These are phyloP conservation scores for Peromyscus aztecus DNA, from an alignment of 2,797 vertebrate genomes.

Conservation along the genomic window DNA sequence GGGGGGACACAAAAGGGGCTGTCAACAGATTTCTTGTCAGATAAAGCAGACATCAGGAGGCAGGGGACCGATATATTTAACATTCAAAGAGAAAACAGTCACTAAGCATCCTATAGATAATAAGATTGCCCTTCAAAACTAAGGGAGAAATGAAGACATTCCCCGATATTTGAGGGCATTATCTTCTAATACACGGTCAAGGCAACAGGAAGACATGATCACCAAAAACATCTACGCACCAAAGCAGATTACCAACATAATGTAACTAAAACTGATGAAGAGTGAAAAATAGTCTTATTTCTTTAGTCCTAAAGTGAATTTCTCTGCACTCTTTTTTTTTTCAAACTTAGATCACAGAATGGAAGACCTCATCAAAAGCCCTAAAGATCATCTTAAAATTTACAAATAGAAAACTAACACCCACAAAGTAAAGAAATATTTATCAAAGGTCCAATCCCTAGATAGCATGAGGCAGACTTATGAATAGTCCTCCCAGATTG, in stretches of 20 bases:
- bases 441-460: not conserved
- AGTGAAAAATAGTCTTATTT: not conserved
- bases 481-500: not conserved
- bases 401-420: not conserved
- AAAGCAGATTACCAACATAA: not conserved
- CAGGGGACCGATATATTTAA: not conserved
- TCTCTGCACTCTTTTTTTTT: not conserved
- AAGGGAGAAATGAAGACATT: not conserved
- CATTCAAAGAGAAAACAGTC: not conserved
- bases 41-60: not conserved
- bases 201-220: not conserved
- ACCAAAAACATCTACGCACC: not conserved
- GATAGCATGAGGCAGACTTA: not conserved
- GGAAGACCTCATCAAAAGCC: not conserved
- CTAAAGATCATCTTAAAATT: not conserved
- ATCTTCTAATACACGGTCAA: not conserved
- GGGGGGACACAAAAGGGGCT: not conserved
- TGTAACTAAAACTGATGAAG: not conserved
- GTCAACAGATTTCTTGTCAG: not conserved
- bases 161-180: not conserved
- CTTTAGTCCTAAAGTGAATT: not conserved
- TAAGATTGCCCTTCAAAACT: not conserved
- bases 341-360: not conserved
- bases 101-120: not conserved
- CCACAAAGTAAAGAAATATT: slow-evolving; percentile 11